A percentile compares a stretch with the other conserved stretches of the same genome.
phyloP scores from a whole-genome alignment of 1,140 invertebrate species.

The Leptestheria dahalacensis region DNA sequence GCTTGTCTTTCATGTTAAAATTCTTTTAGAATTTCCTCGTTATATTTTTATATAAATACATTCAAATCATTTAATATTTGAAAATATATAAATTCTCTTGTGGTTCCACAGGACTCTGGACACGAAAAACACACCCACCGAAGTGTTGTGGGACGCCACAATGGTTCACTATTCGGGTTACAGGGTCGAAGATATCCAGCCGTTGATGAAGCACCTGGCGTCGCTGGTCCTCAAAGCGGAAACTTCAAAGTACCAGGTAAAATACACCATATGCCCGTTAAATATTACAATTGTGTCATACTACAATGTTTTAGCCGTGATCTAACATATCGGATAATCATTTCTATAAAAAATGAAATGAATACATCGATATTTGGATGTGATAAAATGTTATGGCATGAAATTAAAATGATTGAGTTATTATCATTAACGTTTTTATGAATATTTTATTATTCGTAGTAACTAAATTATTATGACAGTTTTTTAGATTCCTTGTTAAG shows the following conservation, averaged over 20 bases:
- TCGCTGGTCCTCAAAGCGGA: constrained; percentile 30
- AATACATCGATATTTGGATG: no score
- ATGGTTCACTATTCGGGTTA: constrained; percentile 34
- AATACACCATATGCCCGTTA: neutral
- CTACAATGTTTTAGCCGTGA: neutral
- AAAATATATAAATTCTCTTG: neutral
- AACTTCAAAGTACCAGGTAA: constrained; percentile 27
- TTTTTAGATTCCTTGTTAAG: no score
- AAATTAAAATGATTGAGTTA: no score
- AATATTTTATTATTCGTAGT: no score
- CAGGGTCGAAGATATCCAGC: constrained; percentile 27
- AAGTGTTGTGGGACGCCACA: constrained; percentile 29
- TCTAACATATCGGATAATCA: no score
- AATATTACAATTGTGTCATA: neutral
- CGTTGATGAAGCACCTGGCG: constrained; percentile 29
- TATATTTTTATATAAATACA: neutral
- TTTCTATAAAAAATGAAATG: no score
- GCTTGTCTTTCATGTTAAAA: constrained; percentile 21
- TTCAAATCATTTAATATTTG: constrained; percentile 4
- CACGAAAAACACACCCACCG: constrained; percentile 15
- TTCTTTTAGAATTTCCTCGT: neutral
- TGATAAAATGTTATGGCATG: no score
- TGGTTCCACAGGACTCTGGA: constrained; percentile 19
- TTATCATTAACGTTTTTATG: no score
- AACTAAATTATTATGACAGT: no score